Evolutionary conservation across 2,797 vertebrate species (phyloP).

Genomic region (Trichosurus vulpecula): DNA sequence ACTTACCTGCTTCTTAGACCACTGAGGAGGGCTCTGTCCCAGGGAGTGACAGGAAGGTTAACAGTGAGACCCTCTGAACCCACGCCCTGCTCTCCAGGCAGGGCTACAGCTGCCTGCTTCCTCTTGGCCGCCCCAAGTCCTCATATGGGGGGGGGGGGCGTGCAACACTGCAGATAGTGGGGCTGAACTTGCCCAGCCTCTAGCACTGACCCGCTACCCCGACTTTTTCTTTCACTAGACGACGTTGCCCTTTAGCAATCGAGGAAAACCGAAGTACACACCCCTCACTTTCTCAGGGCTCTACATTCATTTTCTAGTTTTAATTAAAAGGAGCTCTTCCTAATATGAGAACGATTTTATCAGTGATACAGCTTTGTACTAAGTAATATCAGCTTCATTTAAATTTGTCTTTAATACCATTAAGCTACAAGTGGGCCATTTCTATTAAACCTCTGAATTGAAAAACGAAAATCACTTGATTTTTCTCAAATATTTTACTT

Average conservation of each 20-base stretch:
- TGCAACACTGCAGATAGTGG: not conserved
- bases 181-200: not conserved
- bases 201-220: too few relatives aligned
- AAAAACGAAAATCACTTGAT: not conserved
- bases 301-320: constrained; percentile 18
- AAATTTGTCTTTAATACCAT: not conserved
- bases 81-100: not conserved
- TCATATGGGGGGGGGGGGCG: too few relatives aligned
- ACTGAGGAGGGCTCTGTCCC: too few relatives aligned
- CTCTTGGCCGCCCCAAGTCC: too few relatives aligned
- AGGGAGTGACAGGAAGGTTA: not conserved
- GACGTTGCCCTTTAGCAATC: not conserved
- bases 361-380: not conserved
- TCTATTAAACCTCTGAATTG: not conserved
- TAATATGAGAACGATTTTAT: not conserved
- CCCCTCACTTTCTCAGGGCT: not conserved
- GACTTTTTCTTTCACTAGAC: not conserved
- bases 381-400: not conserved
- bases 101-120: not conserved
- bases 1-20: too few relatives aligned
- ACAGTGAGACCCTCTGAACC: not conserved
- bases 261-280: not conserved
- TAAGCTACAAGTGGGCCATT: not conserved
- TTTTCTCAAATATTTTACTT: not conserved
- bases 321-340: not conserved